phyloP scores from a whole-genome alignment of 2,888 invertebrate genomes.

The Oscheius onirici region DNA sequence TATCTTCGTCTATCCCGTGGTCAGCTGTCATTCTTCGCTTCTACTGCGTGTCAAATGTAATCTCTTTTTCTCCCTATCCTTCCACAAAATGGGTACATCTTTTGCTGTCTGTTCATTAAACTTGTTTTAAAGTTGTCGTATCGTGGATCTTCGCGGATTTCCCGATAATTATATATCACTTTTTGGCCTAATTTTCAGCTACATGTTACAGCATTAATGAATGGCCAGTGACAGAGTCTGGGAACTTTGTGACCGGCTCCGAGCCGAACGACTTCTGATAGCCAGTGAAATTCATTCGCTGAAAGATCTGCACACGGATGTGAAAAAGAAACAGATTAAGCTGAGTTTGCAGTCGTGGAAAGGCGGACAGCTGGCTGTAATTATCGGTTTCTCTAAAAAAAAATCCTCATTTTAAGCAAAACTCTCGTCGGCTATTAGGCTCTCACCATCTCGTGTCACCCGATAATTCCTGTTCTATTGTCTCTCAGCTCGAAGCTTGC shows the following conservation, averaged over 20 bases:
- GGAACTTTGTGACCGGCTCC: constrained; percentile 30
- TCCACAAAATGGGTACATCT: too few species aligned
- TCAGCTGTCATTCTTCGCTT: too few species aligned
- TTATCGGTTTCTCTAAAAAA: too few species aligned
- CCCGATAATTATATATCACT: too few species aligned
- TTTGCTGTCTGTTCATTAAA: background rate
- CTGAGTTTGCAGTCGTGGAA: constrained; percentile 26
- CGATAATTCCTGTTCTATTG: constrained; percentile 23
- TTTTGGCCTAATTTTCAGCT: too few species aligned
- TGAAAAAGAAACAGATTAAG: constrained; percentile 17
- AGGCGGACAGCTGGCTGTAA: constrained; percentile 18
- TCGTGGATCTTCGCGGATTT: too few species aligned
- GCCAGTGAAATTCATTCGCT: constrained; percentile 28
- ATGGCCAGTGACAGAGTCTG: constrained; percentile 27
- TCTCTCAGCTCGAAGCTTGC: constrained; percentile 16
- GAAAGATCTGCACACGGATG: constrained; percentile 11
- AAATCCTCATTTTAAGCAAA: constrained; percentile 3
- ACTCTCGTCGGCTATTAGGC: constrained; percentile 10
- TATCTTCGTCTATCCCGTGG: background rate
- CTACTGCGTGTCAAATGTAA: too few species aligned
- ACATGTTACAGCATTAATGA: background rate
- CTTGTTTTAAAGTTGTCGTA: too few species aligned
- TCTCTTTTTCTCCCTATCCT: too few species aligned
- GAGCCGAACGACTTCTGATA: constrained; percentile 30
- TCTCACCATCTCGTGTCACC: constrained; percentile 30